A percentile compares a stretch with the other conserved stretches of the same genome.
Evolutionary conservation across 2,113 vertebrate genomes (phyloP).

Genomic region (Saiga tatarica): DNA sequence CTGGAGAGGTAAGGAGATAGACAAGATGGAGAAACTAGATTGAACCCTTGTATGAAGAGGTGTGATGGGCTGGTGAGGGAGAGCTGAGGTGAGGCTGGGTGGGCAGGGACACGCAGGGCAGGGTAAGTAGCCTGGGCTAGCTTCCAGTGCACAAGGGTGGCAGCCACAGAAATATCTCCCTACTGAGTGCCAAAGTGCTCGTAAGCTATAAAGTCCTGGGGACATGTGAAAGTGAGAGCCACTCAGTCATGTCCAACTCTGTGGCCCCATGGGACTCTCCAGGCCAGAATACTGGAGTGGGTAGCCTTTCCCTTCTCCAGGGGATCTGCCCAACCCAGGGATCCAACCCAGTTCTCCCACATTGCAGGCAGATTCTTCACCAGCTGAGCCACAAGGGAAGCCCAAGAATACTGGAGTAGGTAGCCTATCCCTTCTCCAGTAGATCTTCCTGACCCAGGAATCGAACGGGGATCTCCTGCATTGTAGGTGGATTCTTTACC

Average conservation of each 20-base stretch:
- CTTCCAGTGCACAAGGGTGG: rapidly evolving
- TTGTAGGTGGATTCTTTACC: neutral
- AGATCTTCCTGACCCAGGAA: neutral
- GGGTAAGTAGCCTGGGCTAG: neutral
- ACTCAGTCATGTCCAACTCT: neutral
- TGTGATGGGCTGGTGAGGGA: neutral
- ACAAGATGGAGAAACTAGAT: neutral
- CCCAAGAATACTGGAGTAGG: neutral
- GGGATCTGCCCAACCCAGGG: neutral
- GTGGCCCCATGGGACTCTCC: neutral
- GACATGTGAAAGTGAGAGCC: neutral
- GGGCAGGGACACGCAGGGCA: neutral
- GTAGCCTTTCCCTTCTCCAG: neutral
- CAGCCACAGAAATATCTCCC: neutral
- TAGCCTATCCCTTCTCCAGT: neutral
- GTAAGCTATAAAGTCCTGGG: neutral
- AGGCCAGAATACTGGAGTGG: neutral
- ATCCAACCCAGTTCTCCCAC: neutral
- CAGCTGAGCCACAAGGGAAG: neutral
- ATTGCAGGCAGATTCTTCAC: neutral
- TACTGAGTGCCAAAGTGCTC: neutral
- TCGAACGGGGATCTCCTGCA: neutral
- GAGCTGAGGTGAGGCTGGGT: neutral
- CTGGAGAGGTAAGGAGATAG: neutral
- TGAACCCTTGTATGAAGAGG: neutral